Conservation (phyloP, 2,888 invertebrate genomes). For the Troides aeacus region DNA sequence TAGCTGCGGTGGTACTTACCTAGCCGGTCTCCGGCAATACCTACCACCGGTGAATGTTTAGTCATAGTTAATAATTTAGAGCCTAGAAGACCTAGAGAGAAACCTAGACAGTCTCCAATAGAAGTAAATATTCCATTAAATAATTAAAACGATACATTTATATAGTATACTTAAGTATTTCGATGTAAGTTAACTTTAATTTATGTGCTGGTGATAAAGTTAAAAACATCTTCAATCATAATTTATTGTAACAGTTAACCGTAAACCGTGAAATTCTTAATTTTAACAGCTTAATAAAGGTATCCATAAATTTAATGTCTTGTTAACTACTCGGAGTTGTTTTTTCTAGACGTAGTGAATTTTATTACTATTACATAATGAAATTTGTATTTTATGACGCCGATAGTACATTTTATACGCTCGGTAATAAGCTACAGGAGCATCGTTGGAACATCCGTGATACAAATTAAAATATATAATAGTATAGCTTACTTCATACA, state of each 20-base stretch:
- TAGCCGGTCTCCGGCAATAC: too few species aligned
- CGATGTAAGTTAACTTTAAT: conserved; percentile 15
- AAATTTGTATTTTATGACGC: conserved; percentile 18
- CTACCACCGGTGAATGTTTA: too few species aligned
- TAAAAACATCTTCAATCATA: conserved; percentile 29
- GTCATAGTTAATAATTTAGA: too few species aligned
- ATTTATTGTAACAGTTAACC: conserved; percentile 31
- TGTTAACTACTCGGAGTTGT: conserved; percentile 33
- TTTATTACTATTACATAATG: conserved; percentile 29
- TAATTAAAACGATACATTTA: neutral
- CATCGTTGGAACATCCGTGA: conserved; percentile 1
- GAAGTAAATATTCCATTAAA: neutral
- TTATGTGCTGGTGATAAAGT: conserved; percentile 25
- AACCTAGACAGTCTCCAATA: too few species aligned
- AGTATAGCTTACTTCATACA: neutral
- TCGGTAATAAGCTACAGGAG: neutral
- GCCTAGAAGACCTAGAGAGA: too few species aligned
- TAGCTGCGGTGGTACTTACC: too few species aligned
- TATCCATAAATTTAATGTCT: conserved; percentile 39
- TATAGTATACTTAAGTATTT: conserved; percentile 13
- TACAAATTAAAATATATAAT: neutral
- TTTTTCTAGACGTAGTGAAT: conserved; percentile 31
- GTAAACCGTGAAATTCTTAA: conserved; percentile 38
- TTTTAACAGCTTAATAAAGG: conserved; percentile 44
- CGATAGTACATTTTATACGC: conserved; percentile 14